Base-by-base conservation (phyloP, 2,113 vertebrate species). In the Pluvianellus socialis region DNA sequence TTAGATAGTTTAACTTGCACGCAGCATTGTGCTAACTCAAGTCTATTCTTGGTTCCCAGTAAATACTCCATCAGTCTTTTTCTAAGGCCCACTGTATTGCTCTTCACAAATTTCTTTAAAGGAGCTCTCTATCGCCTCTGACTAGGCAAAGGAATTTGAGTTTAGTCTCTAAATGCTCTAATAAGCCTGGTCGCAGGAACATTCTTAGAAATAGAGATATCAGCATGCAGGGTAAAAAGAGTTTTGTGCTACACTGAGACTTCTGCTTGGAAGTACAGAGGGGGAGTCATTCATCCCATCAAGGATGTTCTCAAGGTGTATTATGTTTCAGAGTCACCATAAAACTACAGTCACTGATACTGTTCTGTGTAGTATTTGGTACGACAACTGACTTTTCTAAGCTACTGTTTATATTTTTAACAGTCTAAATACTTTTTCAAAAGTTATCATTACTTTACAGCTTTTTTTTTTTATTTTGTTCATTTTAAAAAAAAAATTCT, bases 131-230 rank as follows among this genome's bases (percentile, higher is more conserved):
- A 9, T 66, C 6, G 7, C 38, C 61, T 91, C 94, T 92, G 18
- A 86, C 40, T 81, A 74, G 67, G 10, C 19, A 87, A 84, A 84
- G 6, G 42, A 89, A 85, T 89, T 94, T 45, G 42, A 84, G 11
- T 94, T 87, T 79, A 85, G 77, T 72, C 70, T 59, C 88, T 85
- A 93, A 95, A 92, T 75, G 28, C n/a, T 75, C 87, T 81, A 6
- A 85, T 77, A 82, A 91, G 38, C 5, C 67, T 68, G 19, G n/a
- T 79, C 77, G 72, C 35, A 59, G 22, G 8, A 55, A 16, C 75
- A 49, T 76, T 72, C n/a, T 72, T 68, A 82, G 63, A 89, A 94
- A 88, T 33, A 79, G 30, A 85, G 42, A 71, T 90, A 90, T 50
- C 77, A 67, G n/a, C 12, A 19, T 2, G 0, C 21, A 93, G 30